Base-by-base conservation (phyloP, 2,888 invertebrate genomes). In the Cerceris ruficornis region DNA sequence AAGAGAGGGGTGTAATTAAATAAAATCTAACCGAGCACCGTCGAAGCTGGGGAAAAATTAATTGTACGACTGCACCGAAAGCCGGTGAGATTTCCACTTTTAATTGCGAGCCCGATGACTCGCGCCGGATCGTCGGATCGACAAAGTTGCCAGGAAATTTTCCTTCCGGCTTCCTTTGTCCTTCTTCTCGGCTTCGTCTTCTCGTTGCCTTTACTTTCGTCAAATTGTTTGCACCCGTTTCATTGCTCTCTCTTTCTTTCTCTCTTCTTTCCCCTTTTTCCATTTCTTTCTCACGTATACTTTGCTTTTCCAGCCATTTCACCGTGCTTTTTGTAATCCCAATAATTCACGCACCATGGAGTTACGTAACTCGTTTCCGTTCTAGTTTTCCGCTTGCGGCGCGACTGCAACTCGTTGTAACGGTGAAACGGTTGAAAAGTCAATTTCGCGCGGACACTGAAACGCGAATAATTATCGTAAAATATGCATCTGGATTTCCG, bases 1-100 rank as follows among this genome's bases (percentile, higher is more conserved):
- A 64, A 55, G 60, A 64, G 62, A 59, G 75, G 54, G 76, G 55
- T 79, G 81, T 85, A 86, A 87, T 86, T 80, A 85, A 87, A 87
- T 84, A 84, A 84, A 85, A 87, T 82, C 80, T 78, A 77, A 84
- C 77, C 81, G 79, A 79, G 69, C 75, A 65, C 70, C 69, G 77
- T 64, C 80, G 77, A 78, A 67, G 68, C 58, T 39, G 72, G 67
- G 82, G 76, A 83, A 85, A 82, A 83, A 87, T 87, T 85, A 87
- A 87, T 85, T 82, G 83, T 80, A 85, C 82, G 70, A 70, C 70
- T 65, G 69, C 69, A 50, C 67, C 69, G 83, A 77, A 76, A 81
- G 77, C 55, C 67, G 75, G 43, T 43, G 81, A 83, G 80, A 79
- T 83, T 87, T 83, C 80, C 81, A 79, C 77, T 78, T 84, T 86